phyloP scores from a whole-genome alignment of 2,797 vertebrate species.

The Siniperca scherzeri region DNA sequence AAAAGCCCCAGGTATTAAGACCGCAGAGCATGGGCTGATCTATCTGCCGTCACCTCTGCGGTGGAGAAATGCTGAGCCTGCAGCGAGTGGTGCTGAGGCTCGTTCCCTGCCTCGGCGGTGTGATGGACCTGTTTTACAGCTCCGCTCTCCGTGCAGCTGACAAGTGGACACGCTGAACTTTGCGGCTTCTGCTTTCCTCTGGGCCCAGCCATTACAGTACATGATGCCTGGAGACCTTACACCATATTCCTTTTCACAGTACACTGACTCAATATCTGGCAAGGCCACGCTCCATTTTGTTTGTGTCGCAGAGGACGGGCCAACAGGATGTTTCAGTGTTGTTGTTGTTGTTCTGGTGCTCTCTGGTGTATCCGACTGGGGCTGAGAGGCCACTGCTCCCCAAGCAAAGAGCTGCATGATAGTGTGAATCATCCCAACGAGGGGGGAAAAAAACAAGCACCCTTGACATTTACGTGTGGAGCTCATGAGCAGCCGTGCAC shows the following conservation, averaged over 20 bases:
- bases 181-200: conserved; percentile 35
- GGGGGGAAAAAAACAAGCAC: not conserved
- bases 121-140: conserved; percentile 60
- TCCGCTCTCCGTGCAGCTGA: conserved; percentile 26
- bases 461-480: conserved; percentile 59
- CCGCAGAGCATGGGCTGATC: conserved; percentile 46
- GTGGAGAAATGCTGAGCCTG: conserved; percentile 69
- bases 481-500: conserved; percentile 34
- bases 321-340: not conserved
- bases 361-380: conserved; percentile 7
- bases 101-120: not conserved
- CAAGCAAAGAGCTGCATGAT: conserved; percentile 17
- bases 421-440: conserved; percentile 31
- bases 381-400: conserved; percentile 24
- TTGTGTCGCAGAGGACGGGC: not conserved
- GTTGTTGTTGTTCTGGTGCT: conserved; percentile 29
- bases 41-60: conserved; percentile 40
- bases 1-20: conserved; percentile 63
- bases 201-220: conserved; percentile 37
- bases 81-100: conserved; percentile 23
- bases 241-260: conserved; percentile 40
- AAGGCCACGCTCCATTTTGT: conserved; percentile 1
- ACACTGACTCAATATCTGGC: conserved; percentile 39
- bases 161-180: conserved; percentile 58
- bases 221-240: conserved; percentile 40